Base-by-base conservation (phyloP, 1,140 invertebrate species). In the Ephestia elutella region DNA sequence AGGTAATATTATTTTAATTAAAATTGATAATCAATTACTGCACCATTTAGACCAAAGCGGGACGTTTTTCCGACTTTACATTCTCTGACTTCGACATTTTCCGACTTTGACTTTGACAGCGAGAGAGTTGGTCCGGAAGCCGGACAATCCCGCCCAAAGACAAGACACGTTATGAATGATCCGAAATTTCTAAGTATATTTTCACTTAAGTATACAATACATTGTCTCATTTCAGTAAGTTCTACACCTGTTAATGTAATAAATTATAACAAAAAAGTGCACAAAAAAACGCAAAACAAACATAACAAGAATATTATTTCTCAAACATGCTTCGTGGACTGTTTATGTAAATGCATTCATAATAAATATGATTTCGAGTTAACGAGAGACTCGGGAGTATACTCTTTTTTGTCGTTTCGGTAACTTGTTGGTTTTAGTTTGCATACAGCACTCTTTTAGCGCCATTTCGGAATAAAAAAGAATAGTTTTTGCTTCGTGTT, bases 281-380 rank as follows among this genome's bases (percentile, higher is more conserved):
- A 60, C 19, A 56, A 59, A 19, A 56, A 60, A 59, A 60, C n/a
- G n/a, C n/a, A 66, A 51, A 71, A 71, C 70, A 57, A 63, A 60
- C 13, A 35, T 35, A 65, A 58, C 49, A 68, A 70, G 54, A 65
- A 68, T 54, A 55, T 60, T 63, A 57, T 60, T 57, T 49, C 51
- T 61, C 49, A 62, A 66, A 72, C 62, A 74, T 84, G 80, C 75
- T 77, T 81, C 67, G 65, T 73, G 63, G 62, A 59, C 68, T 80
- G 65, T 75, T 82, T 81, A 83, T 84, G 80, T 77, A 86, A 83
- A 83, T 82, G 70, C 73, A 80, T 83, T 82, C 78, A 80, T 82
- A 83, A 82, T 83, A 84, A 82, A 84, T 84, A 84, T 86, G 80
- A 79, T 84, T 78, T 70, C 69, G 72, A 70, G 70, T 74, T 81